phyloP scores from a whole-genome alignment of 1,140 invertebrate species.

The Drosophila jambulina region DNA sequence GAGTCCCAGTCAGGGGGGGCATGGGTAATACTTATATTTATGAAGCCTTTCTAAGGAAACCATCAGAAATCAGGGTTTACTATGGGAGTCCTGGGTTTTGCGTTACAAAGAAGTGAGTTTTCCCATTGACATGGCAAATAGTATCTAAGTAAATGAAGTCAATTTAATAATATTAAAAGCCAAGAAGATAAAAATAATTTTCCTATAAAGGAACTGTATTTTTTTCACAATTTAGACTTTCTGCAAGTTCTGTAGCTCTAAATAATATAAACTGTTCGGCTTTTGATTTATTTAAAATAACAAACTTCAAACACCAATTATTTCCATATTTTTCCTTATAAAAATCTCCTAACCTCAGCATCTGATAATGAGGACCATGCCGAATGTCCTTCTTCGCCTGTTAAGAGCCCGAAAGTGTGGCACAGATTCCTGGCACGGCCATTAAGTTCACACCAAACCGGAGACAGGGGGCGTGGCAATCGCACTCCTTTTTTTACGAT shows the following conservation, averaged over 20 bases:
- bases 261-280: not conserved
- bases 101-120: not conserved
- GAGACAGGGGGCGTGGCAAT: conserved; percentile 58
- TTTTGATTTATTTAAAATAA: not conserved
- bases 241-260: too few relatives aligned
- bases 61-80: conserved; percentile 26
- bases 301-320: not conserved
- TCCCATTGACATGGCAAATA: not conserved
- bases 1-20: not conserved
- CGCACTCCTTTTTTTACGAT: conserved; percentile 65
- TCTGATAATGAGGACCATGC: conserved; percentile 22
- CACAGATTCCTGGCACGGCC: conserved; percentile 42
- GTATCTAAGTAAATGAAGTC: not conserved
- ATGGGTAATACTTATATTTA: conserved; percentile 23
- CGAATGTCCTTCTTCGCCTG: conserved; percentile 32
- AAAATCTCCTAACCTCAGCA: not conserved
- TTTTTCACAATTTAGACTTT: not conserved
- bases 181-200: too few relatives aligned
- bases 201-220: not conserved
- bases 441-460: conserved; percentile 53
- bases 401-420: conserved; percentile 60
- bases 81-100: not conserved
- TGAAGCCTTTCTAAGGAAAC: conserved; percentile 5
- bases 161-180: not conserved
- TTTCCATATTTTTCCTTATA: not conserved